Evolutionary conservation across 2,888 invertebrate genomes (phyloP), one percentile per base, ranked within the genome.

Genomic region (Spialia ferax): DNA sequence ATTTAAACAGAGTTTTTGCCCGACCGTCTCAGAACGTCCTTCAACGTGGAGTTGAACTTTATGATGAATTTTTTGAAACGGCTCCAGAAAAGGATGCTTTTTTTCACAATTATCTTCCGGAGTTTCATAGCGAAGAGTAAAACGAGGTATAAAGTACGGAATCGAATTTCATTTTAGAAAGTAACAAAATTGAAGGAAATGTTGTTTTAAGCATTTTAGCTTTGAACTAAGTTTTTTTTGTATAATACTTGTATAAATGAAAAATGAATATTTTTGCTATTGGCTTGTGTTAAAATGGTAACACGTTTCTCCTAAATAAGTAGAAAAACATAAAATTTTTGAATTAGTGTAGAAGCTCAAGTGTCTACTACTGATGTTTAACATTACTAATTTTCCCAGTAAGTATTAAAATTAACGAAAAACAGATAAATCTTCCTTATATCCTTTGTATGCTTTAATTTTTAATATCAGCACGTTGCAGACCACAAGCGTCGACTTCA

Each of bases 1-100:
- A 72, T 69, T 73, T 70, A 74, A 72, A 74, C 72, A 73, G 70
- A 70, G 45, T 73, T 73, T 74, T 71, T 68, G 35, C 64, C 68
- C 45, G 20, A 20, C 20, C 52, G 54, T 48, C 59, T 42, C 61
- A 26, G 48, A 38, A 29, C 54, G 55, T 68, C 61, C 50, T 62
- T 35, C 61, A 63, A 26, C 48, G 48, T 35, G 38, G 35, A 68
- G 56, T 56, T 62, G 35, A 68, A 68, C 68, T 62, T 55, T 68
- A 68, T 68, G 68, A 68, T 68, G 29, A 68, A 62, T 62, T 56
- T 56, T 62, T 45, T 61, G 62, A 62, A 55, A 55, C 55, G 29
- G 52, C 20, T 67, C 61, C 66, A 67, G 66, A 61, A 54, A 66
- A 65, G 57, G 23, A 52, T 15, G 32, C 42, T 20, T 55, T 56